phyloP scores from a whole-genome alignment of 1,140 invertebrate species.

The Drosophila kikkawai region DNA sequence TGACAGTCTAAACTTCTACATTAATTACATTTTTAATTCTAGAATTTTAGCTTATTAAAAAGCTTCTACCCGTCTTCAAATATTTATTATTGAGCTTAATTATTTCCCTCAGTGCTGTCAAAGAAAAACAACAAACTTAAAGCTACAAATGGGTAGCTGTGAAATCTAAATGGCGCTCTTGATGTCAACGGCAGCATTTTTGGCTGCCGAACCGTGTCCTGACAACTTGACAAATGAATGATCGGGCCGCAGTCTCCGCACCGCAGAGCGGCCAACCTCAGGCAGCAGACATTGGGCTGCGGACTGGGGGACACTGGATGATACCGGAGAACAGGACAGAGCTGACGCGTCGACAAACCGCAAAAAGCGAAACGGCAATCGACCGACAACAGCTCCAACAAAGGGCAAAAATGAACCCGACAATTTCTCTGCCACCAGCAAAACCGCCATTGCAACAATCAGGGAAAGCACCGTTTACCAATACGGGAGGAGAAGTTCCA shows the following conservation, averaged over 20 bases:
- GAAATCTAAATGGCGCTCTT: constrained; percentile 54
- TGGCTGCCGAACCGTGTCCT: constrained; percentile 39
- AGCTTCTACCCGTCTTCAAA: background rate
- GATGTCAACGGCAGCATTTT: constrained; percentile 41
- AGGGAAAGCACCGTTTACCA: constrained; percentile 71
- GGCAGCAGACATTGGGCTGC: constrained; percentile 25
- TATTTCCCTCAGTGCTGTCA: background rate
- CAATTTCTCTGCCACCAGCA: constrained; percentile 35
- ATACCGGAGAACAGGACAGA: constrained; percentile 24
- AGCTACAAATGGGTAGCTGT: constrained; percentile 1
- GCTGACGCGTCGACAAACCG: constrained; percentile 75
- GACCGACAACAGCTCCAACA: constrained; percentile 45
- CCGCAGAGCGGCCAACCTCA: constrained; percentile 69
- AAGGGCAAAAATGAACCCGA: constrained; percentile 41
- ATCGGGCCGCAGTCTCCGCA: constrained; percentile 60
- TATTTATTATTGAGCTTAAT: too few species aligned
- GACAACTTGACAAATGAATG: constrained; percentile 80
- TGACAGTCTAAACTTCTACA: too few species aligned
- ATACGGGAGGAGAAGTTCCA: constrained; percentile 24
- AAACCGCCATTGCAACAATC: constrained; percentile 36
- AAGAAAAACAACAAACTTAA: background rate
- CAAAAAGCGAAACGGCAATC: constrained; percentile 56
- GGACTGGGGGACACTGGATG: constrained; percentile 14
- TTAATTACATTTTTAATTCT: too few species aligned
- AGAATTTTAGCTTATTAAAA: too few species aligned